Evolutionary conservation across 2,113 vertebrate species (phyloP), one percentile per base, ranked within the genome.

Genomic region (Micronycteris hirsuta): DNA sequence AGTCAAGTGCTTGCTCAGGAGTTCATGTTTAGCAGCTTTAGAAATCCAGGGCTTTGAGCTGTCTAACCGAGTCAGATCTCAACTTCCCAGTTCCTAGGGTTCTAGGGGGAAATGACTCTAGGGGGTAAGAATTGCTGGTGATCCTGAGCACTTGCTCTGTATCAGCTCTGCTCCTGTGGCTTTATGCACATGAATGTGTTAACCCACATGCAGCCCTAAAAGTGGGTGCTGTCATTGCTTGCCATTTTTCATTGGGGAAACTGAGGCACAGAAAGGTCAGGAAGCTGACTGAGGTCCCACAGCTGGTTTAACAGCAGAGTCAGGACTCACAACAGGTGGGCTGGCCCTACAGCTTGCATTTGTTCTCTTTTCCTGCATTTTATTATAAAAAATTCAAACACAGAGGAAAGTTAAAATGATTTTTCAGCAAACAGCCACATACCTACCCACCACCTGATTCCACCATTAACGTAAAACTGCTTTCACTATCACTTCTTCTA

Each of bases 381-480:
- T 63, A 26, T 38, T 13, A 36, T 74, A 41, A 84, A 74, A 49
- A 74, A 84, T 26, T 26, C 74, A 71, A 43, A 61, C 58, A 15
- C 33, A 5, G 41, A 7, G 63, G 49, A 31, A 31, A 24, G 33
- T 31, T 24, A 5, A 80, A 45, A 26, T 38, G 3, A 17, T 13
- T 22, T 61, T n/a, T 20, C 5, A 38, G n/a, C 11, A 4, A 20
- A 56, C 14, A 15, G 14, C 47, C 80, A 26, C 41, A 0, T 6
- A 36, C 38, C n/a, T 9, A 43, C 38, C 26, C 38, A 7, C 61
- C 58, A 2, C 61, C n/a, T 1, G 7, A 7, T 52, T 49, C 54
- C 22, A 0, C 43, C 43, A 0, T 17, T 2, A 28, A 15, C 15
- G 0, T 1, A 0, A 4, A 13, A 5, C 71, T 22, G 4, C 13